A percentile compares a stretch with the other conserved stretches of the same genome.
Evolutionary conservation across 2,888 invertebrate genomes (phyloP).

Genomic region (Micoletzkya japonica): DNA sequence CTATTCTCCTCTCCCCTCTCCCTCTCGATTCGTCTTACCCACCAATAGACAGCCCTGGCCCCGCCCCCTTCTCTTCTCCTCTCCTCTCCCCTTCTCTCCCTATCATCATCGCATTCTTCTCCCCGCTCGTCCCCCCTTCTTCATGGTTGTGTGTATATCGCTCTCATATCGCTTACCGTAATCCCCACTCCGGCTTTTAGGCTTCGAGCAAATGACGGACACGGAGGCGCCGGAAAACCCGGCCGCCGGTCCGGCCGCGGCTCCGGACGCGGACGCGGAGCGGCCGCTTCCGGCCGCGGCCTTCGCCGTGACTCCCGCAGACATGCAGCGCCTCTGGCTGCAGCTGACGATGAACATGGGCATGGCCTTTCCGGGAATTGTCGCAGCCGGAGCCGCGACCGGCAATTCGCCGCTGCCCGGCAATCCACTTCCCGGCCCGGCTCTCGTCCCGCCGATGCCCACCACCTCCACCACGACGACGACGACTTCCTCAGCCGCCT

Average conservation of each 20-base stretch:
- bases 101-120: neutral
- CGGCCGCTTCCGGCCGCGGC: neutral
- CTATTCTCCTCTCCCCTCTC: too few species aligned
- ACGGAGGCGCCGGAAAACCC: neutral
- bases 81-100: neutral
- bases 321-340: slow-evolving; percentile 40
- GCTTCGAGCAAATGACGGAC: neutral
- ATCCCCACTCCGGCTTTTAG: neutral
- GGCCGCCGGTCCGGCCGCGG: neutral
- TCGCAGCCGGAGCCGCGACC: neutral
- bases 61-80: slow-evolving; percentile 9
- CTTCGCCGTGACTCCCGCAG: too few species aligned
- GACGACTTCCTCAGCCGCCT: slow-evolving; percentile 23
- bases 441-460: slow-evolving; percentile 11
- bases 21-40: too few species aligned
- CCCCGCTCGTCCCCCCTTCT: slow-evolving; percentile 2
- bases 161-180: slow-evolving; percentile 9
- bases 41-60: neutral
- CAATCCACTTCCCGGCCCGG: neutral
- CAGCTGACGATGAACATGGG: slow-evolving; percentile 33
- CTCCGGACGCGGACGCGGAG: neutral
- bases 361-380: slow-evolving; percentile 27
- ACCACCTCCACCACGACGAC: neutral
- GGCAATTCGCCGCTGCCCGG: neutral
- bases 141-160: neutral